phyloP scores from a whole-genome alignment of 2,113 vertebrate species.

The Gorsachius goisagi region DNA sequence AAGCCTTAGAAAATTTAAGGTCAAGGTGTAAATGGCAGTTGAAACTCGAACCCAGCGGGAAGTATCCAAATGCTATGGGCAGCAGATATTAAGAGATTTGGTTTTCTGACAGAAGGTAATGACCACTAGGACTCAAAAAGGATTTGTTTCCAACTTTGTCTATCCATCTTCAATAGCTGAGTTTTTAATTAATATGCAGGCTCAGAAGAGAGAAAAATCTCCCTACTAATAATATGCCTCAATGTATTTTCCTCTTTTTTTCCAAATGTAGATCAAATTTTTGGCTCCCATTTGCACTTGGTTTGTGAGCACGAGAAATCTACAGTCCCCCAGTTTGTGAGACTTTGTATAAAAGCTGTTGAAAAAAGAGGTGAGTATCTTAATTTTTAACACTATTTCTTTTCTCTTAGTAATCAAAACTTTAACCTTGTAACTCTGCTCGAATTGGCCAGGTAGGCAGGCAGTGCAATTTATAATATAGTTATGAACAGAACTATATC shows the following conservation, averaged over 20 bases:
- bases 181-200: not conserved
- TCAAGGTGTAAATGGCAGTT: not conserved
- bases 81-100: not conserved
- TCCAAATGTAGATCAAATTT: slow-evolving; percentile 85
- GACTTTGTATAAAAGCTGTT: slow-evolving; percentile 84
- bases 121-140: not conserved
- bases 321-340: slow-evolving; percentile 87
- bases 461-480: slow-evolving; percentile 11
- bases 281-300: slow-evolving; percentile 86
- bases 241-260: slow-evolving; percentile 36
- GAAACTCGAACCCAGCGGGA: not conserved
- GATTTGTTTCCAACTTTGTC: not conserved
- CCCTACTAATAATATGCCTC: not conserved
- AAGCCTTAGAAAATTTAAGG: not conserved
- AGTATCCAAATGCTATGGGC: not conserved
- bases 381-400: not conserved
- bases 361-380: slow-evolving; percentile 86
- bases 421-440: not conserved
- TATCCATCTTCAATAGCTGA: not conserved
- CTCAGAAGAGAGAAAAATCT: not conserved
- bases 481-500: slow-evolving; percentile 19
- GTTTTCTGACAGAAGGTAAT: not conserved
- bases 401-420: not conserved
- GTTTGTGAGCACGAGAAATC: slow-evolving; percentile 88
- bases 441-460: not conserved